Evolutionary conservation across 2,797 vertebrate genomes (phyloP), one percentile per base, ranked within the genome.

Genomic region (Crocodylus rhombifer): DNA sequence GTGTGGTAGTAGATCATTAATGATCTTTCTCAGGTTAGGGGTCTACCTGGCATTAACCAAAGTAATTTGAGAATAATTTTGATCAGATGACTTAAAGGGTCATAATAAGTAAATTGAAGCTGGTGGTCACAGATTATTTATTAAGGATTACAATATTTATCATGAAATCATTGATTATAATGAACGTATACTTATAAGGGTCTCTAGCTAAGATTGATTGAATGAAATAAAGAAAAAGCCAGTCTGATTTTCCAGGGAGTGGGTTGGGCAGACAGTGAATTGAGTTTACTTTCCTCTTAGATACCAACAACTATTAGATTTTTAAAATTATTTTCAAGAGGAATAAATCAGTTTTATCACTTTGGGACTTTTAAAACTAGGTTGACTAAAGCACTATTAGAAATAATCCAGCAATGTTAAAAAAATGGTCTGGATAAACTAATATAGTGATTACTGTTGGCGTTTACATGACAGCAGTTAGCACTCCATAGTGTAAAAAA

Each of bases 111-210:
- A 91, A 95, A 95, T 91, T 61, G 83, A 93, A 85, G 90, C 92
- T 79, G 87, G 85, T 86, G 85, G 83, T 82, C 17, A 3, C 81
- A 79, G 90, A 92, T 94, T 83, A 87, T 60, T 91, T 93, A 80
- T 58, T 90, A 86, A 90, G 90, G 90, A 89, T 96, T 93, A 89
- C 84, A 82, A n/a, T 87, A 73, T 90, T 92, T 88, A 63, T 81
- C 26, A 5, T 77, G 69, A 87, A 90, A 87, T 56, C 90, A 88
- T 87, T 0, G 5, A 25, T 28, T 90, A 55, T 81, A 92, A 88
- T 90, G n/a, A 56, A 84, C 80, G 94, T 86, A 71, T 91, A 42
- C 81, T 88, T 94, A 63, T 0, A 6, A 74, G 51, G 55, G 58
- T 5, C 56, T 87, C 84, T 80, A 89, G 65, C 74, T 89, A 60